These are phyloP conservation scores for Polypterus bichir DNA, from an alignment of 2,113 vertebrate genomes.

Conservation along the genomic window DNA sequence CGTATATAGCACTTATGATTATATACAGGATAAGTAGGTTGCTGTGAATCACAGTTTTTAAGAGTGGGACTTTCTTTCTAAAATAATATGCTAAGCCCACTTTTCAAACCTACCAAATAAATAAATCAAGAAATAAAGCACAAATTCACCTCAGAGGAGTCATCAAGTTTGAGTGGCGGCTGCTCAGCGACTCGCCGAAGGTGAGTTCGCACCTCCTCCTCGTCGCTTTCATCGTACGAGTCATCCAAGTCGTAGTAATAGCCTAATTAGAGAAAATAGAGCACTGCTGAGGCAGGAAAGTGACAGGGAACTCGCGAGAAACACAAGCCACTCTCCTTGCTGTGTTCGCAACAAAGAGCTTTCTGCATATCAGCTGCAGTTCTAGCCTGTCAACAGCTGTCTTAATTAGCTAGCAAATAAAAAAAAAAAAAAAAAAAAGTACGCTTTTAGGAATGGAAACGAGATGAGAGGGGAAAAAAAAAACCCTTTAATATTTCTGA, in stretches of 20 bases:
- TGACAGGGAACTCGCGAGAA: background rate
- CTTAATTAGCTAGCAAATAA: conserved; percentile 10
- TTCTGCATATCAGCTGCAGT: background rate
- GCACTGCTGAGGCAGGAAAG: conserved; percentile 1
- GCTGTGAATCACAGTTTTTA: too few relatives aligned
- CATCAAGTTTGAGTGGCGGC: conserved; percentile 86
- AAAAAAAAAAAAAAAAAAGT: background rate
- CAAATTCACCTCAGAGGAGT: conserved; percentile 72
- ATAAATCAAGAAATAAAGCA: too few relatives aligned
- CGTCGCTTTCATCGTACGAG: conserved; percentile 92
- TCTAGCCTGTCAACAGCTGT: conserved; percentile 8
- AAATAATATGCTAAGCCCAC: too few relatives aligned
- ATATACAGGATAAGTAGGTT: too few relatives aligned
- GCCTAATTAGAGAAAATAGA: conserved; percentile 41
- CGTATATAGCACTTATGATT: too few relatives aligned
- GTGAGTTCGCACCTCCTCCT: conserved; percentile 90
- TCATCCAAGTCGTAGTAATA: conserved; percentile 96
- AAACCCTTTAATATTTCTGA: background rate
- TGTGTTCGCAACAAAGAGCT: background rate
- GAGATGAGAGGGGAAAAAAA: background rate
- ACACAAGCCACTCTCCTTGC: background rate
- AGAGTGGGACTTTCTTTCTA: too few relatives aligned
- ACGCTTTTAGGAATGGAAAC: background rate
- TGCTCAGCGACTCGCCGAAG: conserved; percentile 85
- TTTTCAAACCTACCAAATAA: too few relatives aligned